These are phyloP conservation scores for Neosilurus hyrtlii DNA, from an alignment of 2,797 vertebrate species.

Conservation along the genomic window DNA sequence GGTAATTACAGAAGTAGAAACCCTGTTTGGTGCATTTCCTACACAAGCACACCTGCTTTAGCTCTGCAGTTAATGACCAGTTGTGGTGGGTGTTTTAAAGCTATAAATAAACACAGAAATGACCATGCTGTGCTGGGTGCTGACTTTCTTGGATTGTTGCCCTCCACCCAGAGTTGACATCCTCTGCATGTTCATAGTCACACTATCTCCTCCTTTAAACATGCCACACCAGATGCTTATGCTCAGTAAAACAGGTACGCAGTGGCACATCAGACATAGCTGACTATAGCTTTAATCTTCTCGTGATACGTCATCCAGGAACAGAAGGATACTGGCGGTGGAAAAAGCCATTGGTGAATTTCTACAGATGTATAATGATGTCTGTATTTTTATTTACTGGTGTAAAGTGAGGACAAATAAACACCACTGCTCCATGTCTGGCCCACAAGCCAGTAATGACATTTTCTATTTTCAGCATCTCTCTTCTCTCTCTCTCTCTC, in stretches of 20 bases:
- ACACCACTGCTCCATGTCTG: neutral
- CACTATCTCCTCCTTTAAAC: neutral
- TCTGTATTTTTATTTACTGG: slow-evolving; percentile 22
- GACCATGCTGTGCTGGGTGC: neutral
- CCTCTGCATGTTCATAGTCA: neutral
- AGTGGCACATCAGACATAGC: slow-evolving; percentile 12
- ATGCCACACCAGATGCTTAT: neutral
- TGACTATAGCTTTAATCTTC: slow-evolving; percentile 21
- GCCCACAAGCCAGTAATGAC: slow-evolving; percentile 33
- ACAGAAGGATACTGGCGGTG: slow-evolving; percentile 1
- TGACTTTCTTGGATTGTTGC: neutral
- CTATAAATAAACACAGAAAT: neutral
- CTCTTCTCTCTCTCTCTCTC: slow-evolving; percentile 21
- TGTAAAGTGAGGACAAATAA: slow-evolving; percentile 14
- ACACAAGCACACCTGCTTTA: neutral
- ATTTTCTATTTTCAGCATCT: slow-evolving; percentile 28
- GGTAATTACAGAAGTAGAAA: neutral
- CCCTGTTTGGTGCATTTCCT: neutral
- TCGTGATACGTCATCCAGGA: slow-evolving; percentile 6
- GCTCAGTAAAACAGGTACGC: slow-evolving; percentile 4
- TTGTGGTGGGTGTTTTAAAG: neutral
- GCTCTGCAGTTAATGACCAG: neutral
- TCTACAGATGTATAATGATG: slow-evolving; percentile 2
- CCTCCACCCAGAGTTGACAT: neutral
- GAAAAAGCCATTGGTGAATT: neutral